These are phyloP conservation scores for Melanophora roralis DNA, from an alignment of 2,888 invertebrate genomes.

Conservation along the genomic window DNA sequence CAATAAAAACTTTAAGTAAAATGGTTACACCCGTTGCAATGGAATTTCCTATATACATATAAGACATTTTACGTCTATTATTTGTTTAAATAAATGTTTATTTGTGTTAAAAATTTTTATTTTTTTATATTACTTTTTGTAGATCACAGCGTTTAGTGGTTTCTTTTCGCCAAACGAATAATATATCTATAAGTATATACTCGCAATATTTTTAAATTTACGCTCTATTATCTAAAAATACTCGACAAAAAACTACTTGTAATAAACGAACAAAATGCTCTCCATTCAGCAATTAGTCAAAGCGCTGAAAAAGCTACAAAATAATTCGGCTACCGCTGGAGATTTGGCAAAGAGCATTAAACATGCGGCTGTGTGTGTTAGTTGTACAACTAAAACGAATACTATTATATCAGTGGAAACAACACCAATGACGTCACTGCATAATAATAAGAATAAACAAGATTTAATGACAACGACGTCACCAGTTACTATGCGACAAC, in stretches of 20 bases:
- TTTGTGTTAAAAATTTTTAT: constrained; percentile 10
- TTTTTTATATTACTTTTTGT: constrained; percentile 30
- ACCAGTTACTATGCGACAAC: constrained; percentile 18
- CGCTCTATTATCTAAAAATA: background rate
- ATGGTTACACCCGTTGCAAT: no score
- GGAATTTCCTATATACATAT: no score
- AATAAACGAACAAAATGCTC: constrained; percentile 66
- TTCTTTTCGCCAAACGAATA: constrained; percentile 14
- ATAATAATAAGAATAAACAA: constrained; percentile 43
- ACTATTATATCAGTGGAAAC: constrained; percentile 58
- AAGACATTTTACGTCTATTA: no score
- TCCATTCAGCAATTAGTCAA: constrained; percentile 73
- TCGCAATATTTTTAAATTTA: background rate
- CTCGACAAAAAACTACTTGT: background rate
- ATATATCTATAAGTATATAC: background rate
- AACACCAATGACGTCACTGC: constrained; percentile 64
- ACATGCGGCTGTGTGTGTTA: constrained; percentile 56
- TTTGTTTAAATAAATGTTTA: background rate
- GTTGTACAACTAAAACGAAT: constrained; percentile 31
- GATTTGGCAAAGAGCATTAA: constrained; percentile 68
- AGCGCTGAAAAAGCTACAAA: constrained; percentile 66
- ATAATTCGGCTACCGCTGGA: constrained; percentile 53
- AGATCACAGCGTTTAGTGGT: constrained; percentile 43
- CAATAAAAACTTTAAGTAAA: no score
- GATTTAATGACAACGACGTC: constrained; percentile 35